Evolutionary conservation across 92 coral and sea anemone genomes (phyloP).

Genomic region (Virgularia gustaviana): DNA sequence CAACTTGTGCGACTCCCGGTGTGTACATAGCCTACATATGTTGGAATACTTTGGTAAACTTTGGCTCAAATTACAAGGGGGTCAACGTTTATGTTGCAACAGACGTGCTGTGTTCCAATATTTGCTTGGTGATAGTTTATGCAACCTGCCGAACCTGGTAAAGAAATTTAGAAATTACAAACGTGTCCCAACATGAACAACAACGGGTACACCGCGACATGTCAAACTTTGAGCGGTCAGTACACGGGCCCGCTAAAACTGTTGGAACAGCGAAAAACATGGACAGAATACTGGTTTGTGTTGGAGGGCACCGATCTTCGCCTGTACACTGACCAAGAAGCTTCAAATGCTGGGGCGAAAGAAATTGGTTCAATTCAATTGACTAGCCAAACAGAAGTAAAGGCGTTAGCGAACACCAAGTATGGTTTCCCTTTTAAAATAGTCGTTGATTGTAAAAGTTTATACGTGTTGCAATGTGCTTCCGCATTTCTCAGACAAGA

Average conservation of each 20-base stretch:
- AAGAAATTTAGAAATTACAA: no score
- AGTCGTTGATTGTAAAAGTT: neutral
- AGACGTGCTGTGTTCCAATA: no score
- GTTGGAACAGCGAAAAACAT: conserved; percentile 6
- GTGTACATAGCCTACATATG: no score
- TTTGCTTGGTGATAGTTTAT: no score
- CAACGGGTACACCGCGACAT: neutral
- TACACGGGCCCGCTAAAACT: conserved; percentile 1
- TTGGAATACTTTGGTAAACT: no score
- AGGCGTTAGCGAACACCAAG: neutral
- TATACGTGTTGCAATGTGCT: conserved; percentile 10
- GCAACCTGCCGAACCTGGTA: no score
- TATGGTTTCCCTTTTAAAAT: conserved; percentile 3
- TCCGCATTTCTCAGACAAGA: conserved; percentile 5
- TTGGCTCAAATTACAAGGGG: no score
- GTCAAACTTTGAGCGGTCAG: neutral
- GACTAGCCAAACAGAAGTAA: neutral
- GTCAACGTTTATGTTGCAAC: no score
- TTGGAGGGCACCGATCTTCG: conserved; percentile 4
- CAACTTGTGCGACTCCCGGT: no score
- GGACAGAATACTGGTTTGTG: conserved; percentile 28
- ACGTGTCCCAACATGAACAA: no score
- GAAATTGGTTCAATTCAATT: conserved; percentile 12
- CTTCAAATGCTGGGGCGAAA: neutral
- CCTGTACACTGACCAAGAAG: conserved; percentile 20